Conservation (phyloP, 2,888 invertebrate genomes). For the Lycophotia porphyrea region DNA sequence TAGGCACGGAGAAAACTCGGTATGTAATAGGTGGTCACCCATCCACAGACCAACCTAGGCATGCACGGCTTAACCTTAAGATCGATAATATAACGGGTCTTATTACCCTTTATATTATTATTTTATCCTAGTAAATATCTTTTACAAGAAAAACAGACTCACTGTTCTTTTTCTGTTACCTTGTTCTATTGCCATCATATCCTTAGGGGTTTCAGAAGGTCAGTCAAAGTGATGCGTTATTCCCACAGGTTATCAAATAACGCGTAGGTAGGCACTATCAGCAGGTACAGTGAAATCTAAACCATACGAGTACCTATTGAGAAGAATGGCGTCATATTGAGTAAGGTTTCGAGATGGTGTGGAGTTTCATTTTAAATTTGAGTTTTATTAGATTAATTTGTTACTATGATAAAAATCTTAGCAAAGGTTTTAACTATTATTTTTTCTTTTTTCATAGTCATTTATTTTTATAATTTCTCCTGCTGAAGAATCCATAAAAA, state of each 20-base stretch:
- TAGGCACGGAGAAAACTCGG: too few species aligned
- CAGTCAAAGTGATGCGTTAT: conserved; percentile 10
- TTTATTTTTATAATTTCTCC: too few species aligned
- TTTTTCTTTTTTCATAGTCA: background rate
- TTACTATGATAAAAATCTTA: background rate
- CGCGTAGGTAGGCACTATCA: background rate
- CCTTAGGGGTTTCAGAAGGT: background rate
- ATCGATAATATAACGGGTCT: too few species aligned
- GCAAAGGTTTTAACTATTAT: background rate
- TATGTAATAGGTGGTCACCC: too few species aligned
- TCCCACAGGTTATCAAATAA: conserved; percentile 40
- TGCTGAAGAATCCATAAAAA: background rate
- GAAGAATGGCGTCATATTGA: background rate
- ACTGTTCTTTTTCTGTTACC: background rate
- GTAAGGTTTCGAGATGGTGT: background rate
- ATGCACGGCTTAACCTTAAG: too few species aligned
- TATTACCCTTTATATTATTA: too few species aligned
- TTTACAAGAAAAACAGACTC: background rate
- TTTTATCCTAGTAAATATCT: background rate
- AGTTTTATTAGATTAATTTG: background rate
- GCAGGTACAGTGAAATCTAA: conserved; percentile 11
- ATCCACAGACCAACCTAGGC: too few species aligned
- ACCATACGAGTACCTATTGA: background rate
- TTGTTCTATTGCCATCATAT: background rate
- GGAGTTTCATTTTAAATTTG: background rate